These are phyloP conservation scores for Apodemus sylvaticus DNA, from an alignment of 2,113 vertebrate species.

Conservation along the genomic window DNA sequence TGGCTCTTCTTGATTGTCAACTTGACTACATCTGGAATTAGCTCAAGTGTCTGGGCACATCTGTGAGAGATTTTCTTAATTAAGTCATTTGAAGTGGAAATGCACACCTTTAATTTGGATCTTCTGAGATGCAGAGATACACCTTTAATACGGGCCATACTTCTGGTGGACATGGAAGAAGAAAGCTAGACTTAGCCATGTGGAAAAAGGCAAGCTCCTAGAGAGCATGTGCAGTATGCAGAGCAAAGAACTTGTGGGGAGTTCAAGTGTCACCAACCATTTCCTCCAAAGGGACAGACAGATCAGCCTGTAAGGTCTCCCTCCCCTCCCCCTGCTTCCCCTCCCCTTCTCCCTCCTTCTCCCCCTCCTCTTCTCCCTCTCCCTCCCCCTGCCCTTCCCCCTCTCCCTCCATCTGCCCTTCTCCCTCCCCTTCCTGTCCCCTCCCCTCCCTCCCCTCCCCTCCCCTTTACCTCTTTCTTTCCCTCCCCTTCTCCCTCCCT, in stretches of 20 bases:
- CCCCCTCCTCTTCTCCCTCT: no score
- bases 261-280: background rate
- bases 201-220: background rate
- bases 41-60: background rate
- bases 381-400: no score
- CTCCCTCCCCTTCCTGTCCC: background rate
- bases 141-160: background rate
- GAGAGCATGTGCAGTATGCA: background rate
- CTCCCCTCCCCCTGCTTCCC: no score
- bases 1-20: background rate
- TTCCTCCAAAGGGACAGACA: background rate
- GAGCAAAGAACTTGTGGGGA: background rate
- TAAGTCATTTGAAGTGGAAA: background rate
- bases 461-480: no score
- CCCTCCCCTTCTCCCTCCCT: no score
- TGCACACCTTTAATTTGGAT: background rate
- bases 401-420: no score
- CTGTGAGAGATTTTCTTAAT: background rate
- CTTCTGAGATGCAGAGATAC: background rate
- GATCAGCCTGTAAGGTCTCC: background rate
- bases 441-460: background rate
- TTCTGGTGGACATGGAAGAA: background rate
- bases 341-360: background rate
- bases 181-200: background rate
- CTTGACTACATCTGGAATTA: background rate